Evolutionary conservation across 2,888 invertebrate species (phyloP).

Genomic region (Drosophila parthenogenetica): DNA sequence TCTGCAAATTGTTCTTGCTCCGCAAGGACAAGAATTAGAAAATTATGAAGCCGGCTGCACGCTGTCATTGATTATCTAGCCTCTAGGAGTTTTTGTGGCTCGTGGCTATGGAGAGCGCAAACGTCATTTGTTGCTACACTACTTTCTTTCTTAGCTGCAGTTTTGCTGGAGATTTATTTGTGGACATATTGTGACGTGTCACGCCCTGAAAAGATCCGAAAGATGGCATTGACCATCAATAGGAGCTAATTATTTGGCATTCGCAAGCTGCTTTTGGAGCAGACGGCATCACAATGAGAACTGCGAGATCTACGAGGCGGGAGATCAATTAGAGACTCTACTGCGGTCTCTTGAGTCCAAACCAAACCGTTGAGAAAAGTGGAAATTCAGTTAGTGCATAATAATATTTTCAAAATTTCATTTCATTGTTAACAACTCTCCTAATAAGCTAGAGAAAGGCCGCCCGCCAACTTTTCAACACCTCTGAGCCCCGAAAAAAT

Average conservation of each 20-base stretch:
- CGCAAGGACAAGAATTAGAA: conserved; percentile 44
- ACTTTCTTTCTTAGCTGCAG: conserved; percentile 38
- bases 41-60: conserved; percentile 78
- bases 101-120: conserved; percentile 38
- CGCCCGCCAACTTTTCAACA: conserved; percentile 61
- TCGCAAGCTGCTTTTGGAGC: conserved; percentile 68
- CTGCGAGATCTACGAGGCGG: conserved; percentile 19
- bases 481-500: conserved; percentile 47
- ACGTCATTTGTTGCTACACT: conserved; percentile 59
- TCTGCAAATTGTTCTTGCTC: conserved; percentile 51
- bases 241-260: conserved; percentile 68
- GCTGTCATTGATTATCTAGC: conserved; percentile 76
- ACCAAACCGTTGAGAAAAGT: conserved; percentile 6
- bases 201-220: conserved; percentile 58
- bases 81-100: conserved; percentile 46
- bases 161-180: conserved; percentile 62
- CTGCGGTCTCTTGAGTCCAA: conserved; percentile 3
- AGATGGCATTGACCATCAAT: conserved; percentile 51
- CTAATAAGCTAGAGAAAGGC: conserved; percentile 48
- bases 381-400: conserved; percentile 11
- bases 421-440: conserved; percentile 12
- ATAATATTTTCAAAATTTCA: conserved; percentile 22
- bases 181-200: conserved; percentile 78
- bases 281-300: conserved; percentile 20
- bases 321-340: conserved; percentile 59